Conservation (phyloP, 2,797 vertebrate genomes). For the Darevskia nairensis region DNA sequence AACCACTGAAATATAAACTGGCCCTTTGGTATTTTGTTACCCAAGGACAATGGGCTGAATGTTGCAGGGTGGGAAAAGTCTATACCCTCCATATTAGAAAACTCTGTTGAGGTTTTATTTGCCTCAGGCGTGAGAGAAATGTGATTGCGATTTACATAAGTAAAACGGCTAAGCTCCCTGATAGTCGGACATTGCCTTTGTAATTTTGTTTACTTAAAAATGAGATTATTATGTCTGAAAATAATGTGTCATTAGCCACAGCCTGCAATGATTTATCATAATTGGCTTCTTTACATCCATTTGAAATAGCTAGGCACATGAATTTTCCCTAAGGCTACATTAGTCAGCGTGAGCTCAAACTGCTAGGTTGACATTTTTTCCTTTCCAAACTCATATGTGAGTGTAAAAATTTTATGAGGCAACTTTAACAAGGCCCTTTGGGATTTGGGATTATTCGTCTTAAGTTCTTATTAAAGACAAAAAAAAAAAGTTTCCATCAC, state of each 20-base stretch:
- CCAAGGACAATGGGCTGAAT: not conserved
- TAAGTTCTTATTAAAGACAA: slow-evolving; percentile 76
- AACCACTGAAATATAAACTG: not conserved
- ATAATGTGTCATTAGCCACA: slow-evolving; percentile 69
- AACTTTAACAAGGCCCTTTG: slow-evolving; percentile 79
- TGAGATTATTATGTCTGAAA: slow-evolving; percentile 66
- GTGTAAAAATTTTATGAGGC: slow-evolving; percentile 76
- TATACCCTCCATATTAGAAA: not conserved
- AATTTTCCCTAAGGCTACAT: slow-evolving; percentile 77
- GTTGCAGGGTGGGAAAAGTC: not conserved
- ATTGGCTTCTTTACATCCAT: slow-evolving; percentile 72
- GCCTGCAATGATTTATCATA: slow-evolving; percentile 75
- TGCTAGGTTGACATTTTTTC: slow-evolving; percentile 68
- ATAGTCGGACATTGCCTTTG: slow-evolving; percentile 50
- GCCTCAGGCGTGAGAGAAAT: slow-evolving; percentile 30
- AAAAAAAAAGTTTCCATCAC: slow-evolving; percentile 48
- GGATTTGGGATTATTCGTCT: slow-evolving; percentile 79
- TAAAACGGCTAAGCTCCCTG: not conserved
- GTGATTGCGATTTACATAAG: slow-evolving; percentile 44
- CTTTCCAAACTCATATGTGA: slow-evolving; percentile 66
- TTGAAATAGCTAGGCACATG: slow-evolving; percentile 68
- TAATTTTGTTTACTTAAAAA: slow-evolving; percentile 72
- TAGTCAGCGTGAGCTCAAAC: slow-evolving; percentile 76
- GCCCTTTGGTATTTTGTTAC: not conserved
- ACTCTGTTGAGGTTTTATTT: not conserved